Evolutionary conservation across 2,797 vertebrate genomes (phyloP), one percentile per base, ranked within the genome.

Genomic region (Anguilla anguilla): DNA sequence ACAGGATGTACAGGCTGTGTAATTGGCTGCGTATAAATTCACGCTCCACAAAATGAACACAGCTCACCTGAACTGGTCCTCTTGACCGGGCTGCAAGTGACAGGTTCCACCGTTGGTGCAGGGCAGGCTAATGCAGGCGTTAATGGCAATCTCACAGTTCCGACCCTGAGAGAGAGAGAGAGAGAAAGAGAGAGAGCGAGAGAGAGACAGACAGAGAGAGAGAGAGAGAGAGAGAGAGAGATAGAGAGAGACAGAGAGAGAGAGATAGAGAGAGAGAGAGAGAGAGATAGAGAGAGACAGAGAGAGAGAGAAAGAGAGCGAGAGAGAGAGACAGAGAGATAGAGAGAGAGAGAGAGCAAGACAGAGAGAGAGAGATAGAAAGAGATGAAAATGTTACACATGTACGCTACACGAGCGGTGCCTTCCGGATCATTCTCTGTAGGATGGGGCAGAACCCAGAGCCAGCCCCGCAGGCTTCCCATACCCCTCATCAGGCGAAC

Each of bases 91-190:
- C 0, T 95, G 97, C 86, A 98, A 95, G 92, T 98, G 98, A 92
- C 98, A 99, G 74, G 98, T 99, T 87, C 97, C 98, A 94, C 97
- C 97, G 0, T 98, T 98, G 87, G 94, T 92, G 90, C 98, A 99
- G 1, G 98, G 98, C 89, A 96, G 97, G 92, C 97, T 98, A 90
- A 99, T 94, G 83, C 98, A 99, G 89, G 97, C 96, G 84, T 99
- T 98, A 94, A 99, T 97, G 88, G 97, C 96, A n/a, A 96, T 88
- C 22, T 97, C 96, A 94, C 98, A 99, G 95, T 99, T 97, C 91
- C 93, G 97, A 91, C 98, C 98, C 98, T 99, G 90, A 64, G 90
- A 85, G 88, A 90, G 86, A 88, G 11, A 28, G 88, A 13, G 6
- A 31, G 51, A 46, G 57, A 72, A 79, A 28, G 53, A 59, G 49